Conservation (phyloP, 2,888 invertebrate genomes). For the Tromatobia lineatoria region DNA sequence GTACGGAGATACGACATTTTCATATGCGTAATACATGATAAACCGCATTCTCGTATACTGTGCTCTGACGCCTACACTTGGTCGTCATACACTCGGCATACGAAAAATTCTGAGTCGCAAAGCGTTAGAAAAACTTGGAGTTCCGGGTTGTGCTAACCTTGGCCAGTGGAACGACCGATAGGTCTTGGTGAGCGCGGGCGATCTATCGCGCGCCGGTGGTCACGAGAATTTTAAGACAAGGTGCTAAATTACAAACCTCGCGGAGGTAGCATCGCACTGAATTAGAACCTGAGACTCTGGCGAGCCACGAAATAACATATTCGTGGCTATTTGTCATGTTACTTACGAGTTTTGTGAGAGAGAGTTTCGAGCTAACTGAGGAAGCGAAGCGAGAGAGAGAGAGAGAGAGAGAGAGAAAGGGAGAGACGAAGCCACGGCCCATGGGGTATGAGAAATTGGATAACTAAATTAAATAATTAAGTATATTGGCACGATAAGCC, state of each 20-base stretch:
- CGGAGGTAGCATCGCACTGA: conserved; percentile 18
- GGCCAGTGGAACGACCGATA: conserved; percentile 40
- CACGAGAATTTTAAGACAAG: conserved; percentile 58
- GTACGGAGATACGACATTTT: conserved; percentile 4
- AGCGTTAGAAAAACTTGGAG: neutral
- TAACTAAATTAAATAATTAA: conserved; percentile 4
- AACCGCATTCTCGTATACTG: neutral
- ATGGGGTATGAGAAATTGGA: conserved; percentile 18
- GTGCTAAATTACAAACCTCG: conserved; percentile 63
- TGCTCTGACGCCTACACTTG: neutral
- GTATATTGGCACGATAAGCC: conserved; percentile 20
- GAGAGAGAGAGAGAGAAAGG: no score
- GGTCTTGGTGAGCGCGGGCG: conserved; percentile 39
- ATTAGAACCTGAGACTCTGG: conserved; percentile 40
- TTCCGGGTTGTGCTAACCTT: conserved; percentile 57
- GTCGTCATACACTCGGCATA: neutral
- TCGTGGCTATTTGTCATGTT: conserved; percentile 58
- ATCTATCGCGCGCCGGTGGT: conserved; percentile 51
- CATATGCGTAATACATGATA: neutral
- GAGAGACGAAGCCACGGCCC: neutral
- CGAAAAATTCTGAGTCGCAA: neutral
- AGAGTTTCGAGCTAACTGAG: neutral
- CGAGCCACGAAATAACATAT: conserved; percentile 31
- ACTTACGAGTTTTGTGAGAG: neutral
- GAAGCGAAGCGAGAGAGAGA: no score